These are phyloP conservation scores for Baronia brevicornis DNA, from an alignment of 2,888 invertebrate species.

Conservation along the genomic window DNA sequence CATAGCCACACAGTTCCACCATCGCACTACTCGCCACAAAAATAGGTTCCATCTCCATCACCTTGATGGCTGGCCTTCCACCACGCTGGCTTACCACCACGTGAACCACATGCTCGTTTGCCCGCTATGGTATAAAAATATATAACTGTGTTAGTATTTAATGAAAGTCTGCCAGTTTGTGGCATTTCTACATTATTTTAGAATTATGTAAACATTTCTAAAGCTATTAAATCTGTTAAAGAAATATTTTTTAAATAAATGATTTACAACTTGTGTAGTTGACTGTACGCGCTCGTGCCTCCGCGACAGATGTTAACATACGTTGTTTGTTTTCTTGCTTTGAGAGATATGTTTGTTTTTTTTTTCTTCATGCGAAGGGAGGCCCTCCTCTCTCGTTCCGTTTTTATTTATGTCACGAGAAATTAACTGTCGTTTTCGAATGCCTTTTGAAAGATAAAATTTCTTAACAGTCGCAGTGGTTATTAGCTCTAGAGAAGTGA, in stretches of 20 bases:
- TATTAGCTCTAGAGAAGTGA: slow-evolving; percentile 31
- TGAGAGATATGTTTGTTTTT: slow-evolving; percentile 72
- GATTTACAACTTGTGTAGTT: slow-evolving; percentile 24
- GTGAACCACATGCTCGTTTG: no score
- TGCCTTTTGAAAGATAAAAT: slow-evolving; percentile 49
- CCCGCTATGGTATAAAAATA: no score
- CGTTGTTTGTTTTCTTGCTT: slow-evolving; percentile 73
- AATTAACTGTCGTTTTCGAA: slow-evolving; percentile 59
- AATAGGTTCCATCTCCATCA: no score
- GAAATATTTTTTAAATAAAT: slow-evolving; percentile 12
- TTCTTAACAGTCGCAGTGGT: slow-evolving; percentile 43
- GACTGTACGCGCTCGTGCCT: slow-evolving; percentile 53
- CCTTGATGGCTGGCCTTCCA: no score
- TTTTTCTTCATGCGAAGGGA: slow-evolving; percentile 43
- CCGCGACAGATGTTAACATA: slow-evolving; percentile 71
- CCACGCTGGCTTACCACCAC: no score
- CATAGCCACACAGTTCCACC: no score
- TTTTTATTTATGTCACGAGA: slow-evolving; percentile 70
- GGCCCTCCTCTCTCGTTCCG: slow-evolving; percentile 40
- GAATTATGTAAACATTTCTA: neutral
- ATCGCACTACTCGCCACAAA: no score
- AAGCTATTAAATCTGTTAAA: neutral
- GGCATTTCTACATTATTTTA: neutral
- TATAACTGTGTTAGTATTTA: no score
- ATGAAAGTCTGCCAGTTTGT: neutral